Evolutionary conservation across 2,797 vertebrate genomes (phyloP).

Genomic region (Acanthurus lineatus): DNA sequence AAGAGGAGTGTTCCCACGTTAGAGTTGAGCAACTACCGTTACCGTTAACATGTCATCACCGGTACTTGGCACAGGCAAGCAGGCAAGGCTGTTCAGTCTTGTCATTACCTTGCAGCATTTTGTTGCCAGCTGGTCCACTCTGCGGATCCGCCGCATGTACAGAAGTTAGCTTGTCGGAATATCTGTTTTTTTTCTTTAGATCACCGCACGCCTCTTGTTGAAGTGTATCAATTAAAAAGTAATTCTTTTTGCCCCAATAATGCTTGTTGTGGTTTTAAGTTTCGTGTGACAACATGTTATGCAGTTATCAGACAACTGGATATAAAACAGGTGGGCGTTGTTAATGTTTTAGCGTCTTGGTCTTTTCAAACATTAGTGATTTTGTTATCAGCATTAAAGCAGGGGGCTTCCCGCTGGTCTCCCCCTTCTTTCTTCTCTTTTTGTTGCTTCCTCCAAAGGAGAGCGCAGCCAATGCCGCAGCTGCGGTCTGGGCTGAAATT

Average conservation of each 20-base stretch:
- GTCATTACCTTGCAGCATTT: conserved; percentile 42
- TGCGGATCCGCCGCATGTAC: neutral
- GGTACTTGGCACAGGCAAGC: conserved; percentile 9
- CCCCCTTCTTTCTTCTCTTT: conserved; percentile 75
- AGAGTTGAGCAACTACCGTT: conserved; percentile 36
- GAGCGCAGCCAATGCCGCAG: conserved; percentile 74
- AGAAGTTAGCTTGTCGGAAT: neutral
- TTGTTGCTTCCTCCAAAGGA: conserved; percentile 79
- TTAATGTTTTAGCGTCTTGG: neutral
- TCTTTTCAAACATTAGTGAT: neutral
- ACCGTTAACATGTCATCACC: conserved; percentile 22
- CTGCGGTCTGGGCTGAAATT: conserved; percentile 87
- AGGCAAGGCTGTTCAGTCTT: conserved; percentile 20
- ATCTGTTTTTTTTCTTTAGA: neutral
- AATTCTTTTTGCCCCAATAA: neutral
- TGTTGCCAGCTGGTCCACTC: conserved; percentile 41
- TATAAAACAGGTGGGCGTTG: conserved; percentile 18
- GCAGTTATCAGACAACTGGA: conserved; percentile 2
- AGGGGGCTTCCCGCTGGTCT: conserved; percentile 19
- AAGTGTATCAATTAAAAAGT: conserved; percentile 20
- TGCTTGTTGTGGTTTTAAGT: conserved; percentile 20
- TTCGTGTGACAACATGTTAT: conserved; percentile 12
- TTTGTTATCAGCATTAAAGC: conserved; percentile 14
- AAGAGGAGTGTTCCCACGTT: neutral
- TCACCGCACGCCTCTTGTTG: neutral